phyloP scores from a whole-genome alignment of 1,140 invertebrate species.

The Diachasma alloeum region DNA sequence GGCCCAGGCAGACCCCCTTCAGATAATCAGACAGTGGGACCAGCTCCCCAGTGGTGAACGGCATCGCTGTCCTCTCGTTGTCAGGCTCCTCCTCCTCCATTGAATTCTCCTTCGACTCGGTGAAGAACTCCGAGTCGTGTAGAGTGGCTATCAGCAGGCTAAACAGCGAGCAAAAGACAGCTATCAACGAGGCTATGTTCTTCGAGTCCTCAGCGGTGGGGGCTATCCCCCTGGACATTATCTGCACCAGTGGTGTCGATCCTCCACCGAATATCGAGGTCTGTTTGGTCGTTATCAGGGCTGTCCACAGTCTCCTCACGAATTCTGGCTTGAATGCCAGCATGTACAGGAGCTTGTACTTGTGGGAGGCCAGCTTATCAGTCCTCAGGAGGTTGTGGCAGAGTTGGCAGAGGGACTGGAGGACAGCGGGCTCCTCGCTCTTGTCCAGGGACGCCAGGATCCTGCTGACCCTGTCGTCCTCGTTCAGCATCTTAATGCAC shows the following conservation, averaged over 20 bases:
- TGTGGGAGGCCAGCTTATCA: constrained; percentile 78
- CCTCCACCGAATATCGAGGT: constrained; percentile 73
- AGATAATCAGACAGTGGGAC: constrained; percentile 74
- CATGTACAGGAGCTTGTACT: constrained; percentile 85
- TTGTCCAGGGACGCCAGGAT: constrained; percentile 71
- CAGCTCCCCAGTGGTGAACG: constrained; percentile 72
- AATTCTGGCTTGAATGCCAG: constrained; percentile 86
- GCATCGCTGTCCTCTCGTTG: constrained; percentile 65
- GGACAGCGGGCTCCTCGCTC: constrained; percentile 67
- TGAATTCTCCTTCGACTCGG: constrained; percentile 36
- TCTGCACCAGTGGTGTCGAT: constrained; percentile 73
- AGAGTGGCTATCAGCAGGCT: constrained; percentile 83
- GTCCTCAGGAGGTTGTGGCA: constrained; percentile 82
- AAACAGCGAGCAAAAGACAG: constrained; percentile 87
- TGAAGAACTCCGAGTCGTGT: constrained; percentile 88
- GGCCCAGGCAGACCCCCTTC: constrained; percentile 84
- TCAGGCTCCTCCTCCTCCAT: neutral
- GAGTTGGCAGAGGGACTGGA: constrained; percentile 76
- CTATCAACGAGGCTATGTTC: constrained; percentile 79
- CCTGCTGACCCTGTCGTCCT: constrained; percentile 70
- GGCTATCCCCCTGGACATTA: constrained; percentile 75
- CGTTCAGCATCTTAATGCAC: constrained; percentile 72
- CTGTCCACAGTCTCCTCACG: constrained; percentile 81
- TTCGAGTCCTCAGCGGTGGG: constrained; percentile 73
- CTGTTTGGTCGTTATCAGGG: constrained; percentile 65